Base-by-base conservation (phyloP, 2,113 vertebrate species). In the Hiodon alosoides region DNA sequence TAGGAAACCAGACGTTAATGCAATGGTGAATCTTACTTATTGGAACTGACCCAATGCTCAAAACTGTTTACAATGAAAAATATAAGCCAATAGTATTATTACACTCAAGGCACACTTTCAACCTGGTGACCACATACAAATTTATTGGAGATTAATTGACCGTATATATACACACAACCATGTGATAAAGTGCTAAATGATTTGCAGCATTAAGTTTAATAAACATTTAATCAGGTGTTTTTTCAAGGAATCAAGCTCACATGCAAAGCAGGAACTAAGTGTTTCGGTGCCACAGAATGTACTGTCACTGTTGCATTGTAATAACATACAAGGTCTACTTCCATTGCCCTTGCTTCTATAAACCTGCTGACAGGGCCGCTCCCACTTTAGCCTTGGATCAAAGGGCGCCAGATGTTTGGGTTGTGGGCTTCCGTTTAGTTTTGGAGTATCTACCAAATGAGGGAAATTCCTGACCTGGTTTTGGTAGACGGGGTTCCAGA, bases 1-100 rank as follows among this genome's bases (percentile, higher is more conserved):
- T 11, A 59, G 3, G 58, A 59, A 59, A 14, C 50, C 48, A 14
- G 11, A 50, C 17, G 59, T 9, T 5, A 62, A 59, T 16, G 13
- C 59, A 7, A 51, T 3, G n/a, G 46, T 57, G 83, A 81, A 74
- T 62, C 78, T 83, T 82, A 31, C 31, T 31, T 31, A 31, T 31
- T 31, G 31, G 31, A 83, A 79, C 74, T 60, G 78, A 88, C 85
- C 84, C 87, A 87, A 87, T 75, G 69, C 65, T 17, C 3, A 4
- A 76, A 83, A 52, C 66, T 77, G 83, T 87, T 87, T 89, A 89
- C 86, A 84, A 46, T 77, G 76, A 81, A 71, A 69, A 67, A 73
- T 76, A 74, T 48, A 47, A 46, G 73, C 47, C 61, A 51, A 31
- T 57, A n/a, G 46, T 51, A 55, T 54, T 64, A 47, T 31, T 71